Evolutionary conservation across 2,797 vertebrate genomes (phyloP).

Genomic region (Poecilia wingei): DNA sequence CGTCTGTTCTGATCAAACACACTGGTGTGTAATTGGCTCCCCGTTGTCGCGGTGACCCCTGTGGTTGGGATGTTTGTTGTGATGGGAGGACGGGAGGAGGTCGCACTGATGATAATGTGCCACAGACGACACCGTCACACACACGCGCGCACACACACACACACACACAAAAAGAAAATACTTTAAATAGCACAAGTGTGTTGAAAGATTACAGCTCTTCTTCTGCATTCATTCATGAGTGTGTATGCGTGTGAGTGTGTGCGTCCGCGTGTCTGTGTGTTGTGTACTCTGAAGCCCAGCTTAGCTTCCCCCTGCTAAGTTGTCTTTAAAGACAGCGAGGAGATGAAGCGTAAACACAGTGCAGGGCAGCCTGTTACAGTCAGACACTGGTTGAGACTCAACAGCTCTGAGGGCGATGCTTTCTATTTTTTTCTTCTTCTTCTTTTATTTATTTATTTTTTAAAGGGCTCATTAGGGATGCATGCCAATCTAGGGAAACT

Average conservation of each 20-base stretch:
- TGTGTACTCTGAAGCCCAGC: constrained; percentile 27
- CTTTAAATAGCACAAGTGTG: constrained; percentile 60
- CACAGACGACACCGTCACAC: constrained; percentile 40
- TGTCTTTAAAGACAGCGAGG: constrained; percentile 75
- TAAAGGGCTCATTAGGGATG: constrained; percentile 69
- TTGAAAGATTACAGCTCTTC: constrained; percentile 55
- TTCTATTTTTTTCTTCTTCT: constrained; percentile 3
- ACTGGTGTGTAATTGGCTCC: constrained; percentile 81
- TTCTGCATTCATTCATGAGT: constrained; percentile 2
- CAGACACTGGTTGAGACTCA: constrained; percentile 62
- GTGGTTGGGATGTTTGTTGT: constrained; percentile 74
- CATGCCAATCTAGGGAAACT: constrained; percentile 70
- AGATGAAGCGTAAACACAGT: constrained; percentile 76
- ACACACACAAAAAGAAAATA: constrained; percentile 22
- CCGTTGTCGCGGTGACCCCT: constrained; percentile 75
- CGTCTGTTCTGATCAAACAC: constrained; percentile 80
- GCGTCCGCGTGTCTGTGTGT: background rate
- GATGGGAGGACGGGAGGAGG: constrained; percentile 76
- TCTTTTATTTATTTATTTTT: background rate
- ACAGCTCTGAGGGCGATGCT: constrained; percentile 61
- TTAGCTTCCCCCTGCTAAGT: constrained; percentile 74
- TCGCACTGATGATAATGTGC: constrained; percentile 71
- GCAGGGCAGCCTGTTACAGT: constrained; percentile 71
- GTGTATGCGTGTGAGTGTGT: background rate
- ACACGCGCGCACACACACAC: constrained; percentile 14